Conservation (phyloP, 2,113 vertebrate species). For the Erinaceus europaeus region DNA sequence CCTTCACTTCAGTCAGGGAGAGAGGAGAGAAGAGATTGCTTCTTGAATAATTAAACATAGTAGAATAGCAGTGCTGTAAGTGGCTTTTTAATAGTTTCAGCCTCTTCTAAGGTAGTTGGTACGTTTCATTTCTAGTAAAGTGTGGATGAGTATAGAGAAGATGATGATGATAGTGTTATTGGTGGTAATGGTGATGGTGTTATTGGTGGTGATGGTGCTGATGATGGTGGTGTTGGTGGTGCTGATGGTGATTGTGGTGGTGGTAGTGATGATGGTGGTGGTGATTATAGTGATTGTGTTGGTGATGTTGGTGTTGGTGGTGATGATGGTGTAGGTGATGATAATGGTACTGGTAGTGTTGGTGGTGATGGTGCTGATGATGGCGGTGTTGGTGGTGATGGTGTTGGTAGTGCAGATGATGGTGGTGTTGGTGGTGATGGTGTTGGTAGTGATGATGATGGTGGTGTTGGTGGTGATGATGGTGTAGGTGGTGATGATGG, state of each 20-base stretch:
- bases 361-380: accelerated
- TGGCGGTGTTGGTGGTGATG: accelerated
- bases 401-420: accelerated
- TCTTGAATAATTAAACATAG: no score
- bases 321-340: no score
- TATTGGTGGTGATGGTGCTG: accelerated
- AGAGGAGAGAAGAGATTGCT: no score
- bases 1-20: no score
- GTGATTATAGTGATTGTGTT: accelerated
- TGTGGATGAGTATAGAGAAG: background rate
- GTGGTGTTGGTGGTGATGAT: accelerated
- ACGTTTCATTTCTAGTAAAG: no score
- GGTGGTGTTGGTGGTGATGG: accelerated
- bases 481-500: accelerated
- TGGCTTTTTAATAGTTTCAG: no score
- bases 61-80: no score
- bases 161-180: background rate
- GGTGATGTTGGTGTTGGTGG: accelerated
- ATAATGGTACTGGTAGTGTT: no score
- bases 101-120: no score
- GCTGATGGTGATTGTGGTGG: accelerated
- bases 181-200: accelerated
- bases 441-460: no score
- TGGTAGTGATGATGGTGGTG: accelerated
- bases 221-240: accelerated